Evolutionary conservation across 2,888 invertebrate genomes (phyloP).

Genomic region (Drosophila lutescens): DNA sequence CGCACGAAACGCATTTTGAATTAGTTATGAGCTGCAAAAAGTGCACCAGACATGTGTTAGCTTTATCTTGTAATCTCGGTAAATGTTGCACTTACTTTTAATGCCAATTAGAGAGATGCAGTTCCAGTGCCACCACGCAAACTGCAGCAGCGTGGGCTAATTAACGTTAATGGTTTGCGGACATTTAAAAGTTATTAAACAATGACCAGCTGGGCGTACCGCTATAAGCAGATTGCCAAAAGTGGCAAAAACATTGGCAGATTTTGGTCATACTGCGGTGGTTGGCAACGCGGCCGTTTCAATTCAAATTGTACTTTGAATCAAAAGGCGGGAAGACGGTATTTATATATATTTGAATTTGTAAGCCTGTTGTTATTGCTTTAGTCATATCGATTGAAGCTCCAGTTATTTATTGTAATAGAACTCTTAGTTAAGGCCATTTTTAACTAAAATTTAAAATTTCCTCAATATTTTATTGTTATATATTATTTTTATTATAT

Average conservation of each 20-base stretch:
- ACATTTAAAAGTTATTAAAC: slow-evolving; percentile 19
- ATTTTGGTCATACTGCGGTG: slow-evolving; percentile 4
- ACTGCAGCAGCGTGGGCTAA: not conserved
- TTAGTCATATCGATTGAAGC: too few relatives aligned
- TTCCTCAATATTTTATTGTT: too few relatives aligned
- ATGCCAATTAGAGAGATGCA: not conserved
- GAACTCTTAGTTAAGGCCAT: too few relatives aligned
- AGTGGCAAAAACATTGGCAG: not conserved
- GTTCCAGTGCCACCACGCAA: not conserved
- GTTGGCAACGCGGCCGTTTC: slow-evolving; percentile 1
- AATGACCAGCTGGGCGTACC: slow-evolving; percentile 12
- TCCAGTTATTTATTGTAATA: too few relatives aligned
- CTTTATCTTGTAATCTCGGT: not conserved
- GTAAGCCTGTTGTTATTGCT: too few relatives aligned
- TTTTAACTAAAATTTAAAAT: too few relatives aligned
- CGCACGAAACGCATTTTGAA: slow-evolving; percentile 66
- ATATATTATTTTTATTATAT: too few relatives aligned
- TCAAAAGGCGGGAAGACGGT: too few relatives aligned
- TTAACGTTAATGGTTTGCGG: not conserved
- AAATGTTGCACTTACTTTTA: not conserved
- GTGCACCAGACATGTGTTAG: not conserved
- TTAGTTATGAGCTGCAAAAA: slow-evolving; percentile 13
- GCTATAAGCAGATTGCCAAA: not conserved
- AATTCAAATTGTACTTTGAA: not conserved
- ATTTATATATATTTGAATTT: too few relatives aligned